Evolutionary conservation across 2,888 invertebrate species (phyloP).

Genomic region (Mythimna ferrago): DNA sequence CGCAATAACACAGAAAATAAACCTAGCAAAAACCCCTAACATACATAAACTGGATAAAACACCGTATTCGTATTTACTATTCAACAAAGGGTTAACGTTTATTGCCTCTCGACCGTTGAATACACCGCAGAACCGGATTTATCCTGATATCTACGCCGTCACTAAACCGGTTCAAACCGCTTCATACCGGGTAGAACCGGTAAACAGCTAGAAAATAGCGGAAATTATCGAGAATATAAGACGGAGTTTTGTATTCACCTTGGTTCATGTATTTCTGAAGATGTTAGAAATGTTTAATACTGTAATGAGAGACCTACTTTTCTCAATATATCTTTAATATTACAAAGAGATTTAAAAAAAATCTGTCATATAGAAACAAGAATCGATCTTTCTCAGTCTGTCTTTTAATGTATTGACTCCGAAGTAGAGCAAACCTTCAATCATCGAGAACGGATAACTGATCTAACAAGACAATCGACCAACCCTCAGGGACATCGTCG

Average conservation of each 20-base stretch:
- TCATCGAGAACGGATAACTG: constrained; percentile 24
- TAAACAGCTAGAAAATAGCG: constrained; percentile 61
- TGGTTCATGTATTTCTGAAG: constrained; percentile 1
- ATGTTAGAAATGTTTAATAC: neutral
- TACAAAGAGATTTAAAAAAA: neutral
- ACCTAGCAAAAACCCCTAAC: constrained; percentile 42
- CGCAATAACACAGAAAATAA: constrained; percentile 52
- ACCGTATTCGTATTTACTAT: constrained; percentile 63
- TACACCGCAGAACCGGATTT: constrained; percentile 65
- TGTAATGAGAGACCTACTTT: neutral
- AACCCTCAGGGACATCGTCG: constrained; percentile 44
- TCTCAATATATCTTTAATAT: neutral
- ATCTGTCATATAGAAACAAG: neutral
- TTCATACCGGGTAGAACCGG: constrained; percentile 50
- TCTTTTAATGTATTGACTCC: neutral
- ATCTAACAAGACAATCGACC: constrained; percentile 58
- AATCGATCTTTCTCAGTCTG: neutral
- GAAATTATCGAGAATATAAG: constrained; percentile 57
- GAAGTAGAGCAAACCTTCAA: constrained; percentile 18
- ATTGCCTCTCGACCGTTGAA: constrained; percentile 61
- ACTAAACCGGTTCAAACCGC: constrained; percentile 59
- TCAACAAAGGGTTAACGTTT: constrained; percentile 68
- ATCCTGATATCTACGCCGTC: constrained; percentile 60
- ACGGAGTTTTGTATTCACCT: constrained; percentile 22
- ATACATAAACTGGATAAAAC: constrained; percentile 54